A percentile compares a stretch with the other conserved stretches of the same genome.
Evolutionary conservation across 2,797 vertebrate species (phyloP).

Genomic region (Microctenopoma steveboyesi): DNA sequence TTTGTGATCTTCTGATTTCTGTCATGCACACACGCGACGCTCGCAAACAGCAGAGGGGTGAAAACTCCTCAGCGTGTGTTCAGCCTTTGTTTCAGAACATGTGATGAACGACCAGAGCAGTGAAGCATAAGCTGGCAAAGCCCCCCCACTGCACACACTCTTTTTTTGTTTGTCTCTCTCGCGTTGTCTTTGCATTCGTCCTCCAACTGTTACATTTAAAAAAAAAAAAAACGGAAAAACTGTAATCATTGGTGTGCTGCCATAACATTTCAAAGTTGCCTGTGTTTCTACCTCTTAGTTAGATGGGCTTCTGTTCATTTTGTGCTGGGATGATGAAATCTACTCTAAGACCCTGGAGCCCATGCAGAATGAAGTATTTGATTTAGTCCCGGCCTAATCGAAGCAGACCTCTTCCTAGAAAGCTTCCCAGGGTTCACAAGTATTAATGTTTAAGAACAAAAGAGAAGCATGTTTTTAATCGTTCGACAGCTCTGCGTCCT

Average conservation of each 20-base stretch:
- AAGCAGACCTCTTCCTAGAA: slow-evolving; percentile 36
- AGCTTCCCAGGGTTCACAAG: slow-evolving; percentile 51
- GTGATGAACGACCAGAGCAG: not conserved
- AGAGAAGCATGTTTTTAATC: slow-evolving; percentile 8
- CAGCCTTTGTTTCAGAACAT: slow-evolving; percentile 3
- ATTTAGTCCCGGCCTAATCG: slow-evolving; percentile 82
- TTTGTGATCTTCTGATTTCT: slow-evolving; percentile 25
- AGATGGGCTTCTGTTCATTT: slow-evolving; percentile 86
- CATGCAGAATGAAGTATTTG: slow-evolving; percentile 87
- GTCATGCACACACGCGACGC: not conserved
- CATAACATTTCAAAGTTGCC: slow-evolving; percentile 87
- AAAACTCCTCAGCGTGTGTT: slow-evolving; percentile 4
- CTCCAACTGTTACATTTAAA: slow-evolving; percentile 87
- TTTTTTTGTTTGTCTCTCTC: not conserved
- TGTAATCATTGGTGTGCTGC: slow-evolving; percentile 88
- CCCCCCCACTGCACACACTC: slow-evolving; percentile 72
- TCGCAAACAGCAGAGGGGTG: not conserved
- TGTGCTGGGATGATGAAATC: slow-evolving; percentile 87
- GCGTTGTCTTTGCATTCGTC: slow-evolving; percentile 77
- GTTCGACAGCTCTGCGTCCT: slow-evolving; percentile 64
- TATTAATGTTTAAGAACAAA: slow-evolving; percentile 28
- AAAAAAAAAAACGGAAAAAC: slow-evolving; percentile 77
- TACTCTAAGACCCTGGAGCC: slow-evolving; percentile 54
- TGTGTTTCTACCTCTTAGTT: slow-evolving; percentile 98
- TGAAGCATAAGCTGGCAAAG: slow-evolving; percentile 24